Conservation (phyloP, 1,140 invertebrate genomes). For the Mamestra configurata region DNA sequence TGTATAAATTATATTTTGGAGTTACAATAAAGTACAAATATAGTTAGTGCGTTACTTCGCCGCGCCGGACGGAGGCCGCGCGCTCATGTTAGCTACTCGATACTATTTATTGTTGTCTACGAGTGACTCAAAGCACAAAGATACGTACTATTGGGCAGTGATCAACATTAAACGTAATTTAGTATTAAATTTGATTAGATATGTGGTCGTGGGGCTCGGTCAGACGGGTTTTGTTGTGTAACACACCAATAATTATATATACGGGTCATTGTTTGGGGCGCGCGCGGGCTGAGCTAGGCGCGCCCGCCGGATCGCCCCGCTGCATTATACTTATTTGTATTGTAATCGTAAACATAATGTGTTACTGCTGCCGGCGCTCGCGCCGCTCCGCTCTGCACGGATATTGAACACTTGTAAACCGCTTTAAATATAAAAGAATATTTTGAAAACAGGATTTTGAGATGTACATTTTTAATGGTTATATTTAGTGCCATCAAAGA, state of each 20-base stretch:
- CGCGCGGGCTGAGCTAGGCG: conserved; percentile 71
- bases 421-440: conserved; percentile 42
- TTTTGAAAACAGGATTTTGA: conserved; percentile 33
- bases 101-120: conserved; percentile 84
- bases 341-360: conserved; percentile 81
- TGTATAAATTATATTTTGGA: conserved; percentile 85
- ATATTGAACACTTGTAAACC: conserved; percentile 12
- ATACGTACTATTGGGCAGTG: conserved; percentile 88
- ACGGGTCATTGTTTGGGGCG: conserved; percentile 83
- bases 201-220: conserved; percentile 77
- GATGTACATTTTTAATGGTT: conserved; percentile 47
- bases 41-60: conserved; percentile 64
- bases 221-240: conserved; percentile 77
- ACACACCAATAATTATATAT: conserved; percentile 73
- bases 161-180: conserved; percentile 87
- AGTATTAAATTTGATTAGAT: conserved; percentile 85
- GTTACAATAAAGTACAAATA: conserved; percentile 80
- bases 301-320: conserved; percentile 64
- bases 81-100: conserved; percentile 74
- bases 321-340: conserved; percentile 82
- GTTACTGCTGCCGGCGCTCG: conserved; percentile 69
- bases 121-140: conserved; percentile 85
- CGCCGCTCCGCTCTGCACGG: conserved; percentile 54
- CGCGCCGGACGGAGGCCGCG: conserved; percentile 78
- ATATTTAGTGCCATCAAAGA: conserved; percentile 36